Evolutionary conservation across 2,888 invertebrate species (phyloP).

Genomic region (Globia sparganii): DNA sequence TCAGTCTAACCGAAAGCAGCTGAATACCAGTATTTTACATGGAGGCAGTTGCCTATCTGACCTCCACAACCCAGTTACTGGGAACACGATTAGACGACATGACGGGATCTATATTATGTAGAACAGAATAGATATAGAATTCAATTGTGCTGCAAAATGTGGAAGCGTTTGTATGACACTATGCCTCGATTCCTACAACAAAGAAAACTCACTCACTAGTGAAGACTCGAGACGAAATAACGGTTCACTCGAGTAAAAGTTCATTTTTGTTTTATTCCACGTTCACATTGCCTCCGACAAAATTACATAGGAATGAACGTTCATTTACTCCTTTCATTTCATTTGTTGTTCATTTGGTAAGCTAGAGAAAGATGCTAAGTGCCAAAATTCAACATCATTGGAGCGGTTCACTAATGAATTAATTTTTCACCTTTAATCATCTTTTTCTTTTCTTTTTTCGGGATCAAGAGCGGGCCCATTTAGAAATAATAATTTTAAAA

Average conservation of each 20-base stretch:
- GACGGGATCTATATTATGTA: not conserved
- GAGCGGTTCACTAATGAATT: not conserved
- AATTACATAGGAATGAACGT: not conserved
- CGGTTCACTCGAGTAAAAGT: not conserved
- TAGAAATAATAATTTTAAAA: too few species aligned
- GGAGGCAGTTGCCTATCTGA: not conserved
- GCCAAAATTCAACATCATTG: not conserved
- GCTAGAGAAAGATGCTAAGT: not conserved
- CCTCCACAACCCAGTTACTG: not conserved
- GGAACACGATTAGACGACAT: not conserved
- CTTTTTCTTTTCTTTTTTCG: too few species aligned
- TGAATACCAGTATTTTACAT: not conserved
- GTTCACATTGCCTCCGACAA: not conserved
- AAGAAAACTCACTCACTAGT: slow-evolving; percentile 1
- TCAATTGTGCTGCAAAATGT: not conserved
- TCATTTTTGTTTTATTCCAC: not conserved
- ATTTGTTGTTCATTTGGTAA: not conserved
- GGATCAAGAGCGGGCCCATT: too few species aligned
- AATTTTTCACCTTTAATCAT: not conserved
- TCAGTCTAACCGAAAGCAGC: not conserved
- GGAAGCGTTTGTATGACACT: not conserved
- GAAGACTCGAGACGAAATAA: not conserved
- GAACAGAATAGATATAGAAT: not conserved
- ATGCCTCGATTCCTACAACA: not conserved
- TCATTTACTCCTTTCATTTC: not conserved